These are phyloP conservation scores for Drosophila tsacasi DNA, from an alignment of 1,140 invertebrate genomes.

Conservation along the genomic window DNA sequence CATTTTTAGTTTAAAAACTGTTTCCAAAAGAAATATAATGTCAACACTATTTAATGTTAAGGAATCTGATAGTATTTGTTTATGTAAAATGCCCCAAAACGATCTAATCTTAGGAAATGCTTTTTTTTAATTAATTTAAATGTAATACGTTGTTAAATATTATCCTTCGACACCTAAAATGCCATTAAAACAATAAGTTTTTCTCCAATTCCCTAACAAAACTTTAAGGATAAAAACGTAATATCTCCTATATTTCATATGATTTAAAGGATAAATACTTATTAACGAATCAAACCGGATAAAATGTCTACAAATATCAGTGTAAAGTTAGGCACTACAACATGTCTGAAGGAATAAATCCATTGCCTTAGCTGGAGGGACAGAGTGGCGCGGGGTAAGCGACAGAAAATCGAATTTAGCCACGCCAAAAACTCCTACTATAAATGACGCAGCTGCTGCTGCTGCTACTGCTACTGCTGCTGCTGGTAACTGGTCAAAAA, in stretches of 20 bases:
- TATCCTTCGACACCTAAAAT: neutral
- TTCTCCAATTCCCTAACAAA: no score
- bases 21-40: neutral
- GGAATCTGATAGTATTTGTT: no score
- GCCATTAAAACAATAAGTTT: no score
- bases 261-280: neutral
- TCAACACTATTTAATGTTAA: no score
- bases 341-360: neutral
- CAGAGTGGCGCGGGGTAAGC: neutral
- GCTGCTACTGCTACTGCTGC: conserved; percentile 30
- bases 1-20: rapidly evolving
- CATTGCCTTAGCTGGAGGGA: neutral
- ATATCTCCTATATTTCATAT: no score
- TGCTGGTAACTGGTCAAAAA: conserved; percentile 37
- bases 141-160: no score
- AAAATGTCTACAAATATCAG: neutral
- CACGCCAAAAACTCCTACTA: conserved; percentile 60
- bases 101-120: neutral
- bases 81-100: neutral
- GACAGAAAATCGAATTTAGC: conserved; percentile 62
- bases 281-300: neutral
- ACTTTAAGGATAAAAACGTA: neutral
- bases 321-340: neutral
- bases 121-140: neutral
- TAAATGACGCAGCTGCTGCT: conserved; percentile 68